These are phyloP conservation scores for Elgonia sp. DNA, from an alignment of 2,888 invertebrate species.

Conservation along the genomic window DNA sequence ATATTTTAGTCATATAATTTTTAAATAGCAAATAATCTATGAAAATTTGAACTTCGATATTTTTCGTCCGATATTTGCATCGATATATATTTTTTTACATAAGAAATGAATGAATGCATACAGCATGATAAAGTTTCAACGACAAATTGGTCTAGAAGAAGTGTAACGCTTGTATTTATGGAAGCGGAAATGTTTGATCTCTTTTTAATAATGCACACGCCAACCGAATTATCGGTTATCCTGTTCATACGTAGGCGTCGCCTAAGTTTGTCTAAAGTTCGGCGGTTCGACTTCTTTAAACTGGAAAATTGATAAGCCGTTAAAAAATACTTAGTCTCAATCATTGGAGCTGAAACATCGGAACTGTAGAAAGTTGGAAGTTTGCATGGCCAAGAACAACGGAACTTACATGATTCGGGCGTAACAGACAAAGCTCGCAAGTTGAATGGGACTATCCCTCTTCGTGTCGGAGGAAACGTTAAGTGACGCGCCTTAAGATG, in stretches of 20 bases:
- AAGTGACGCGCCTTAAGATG: constrained; percentile 73
- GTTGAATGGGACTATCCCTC: constrained; percentile 71
- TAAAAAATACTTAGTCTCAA: constrained; percentile 61
- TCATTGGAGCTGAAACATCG: constrained; percentile 56
- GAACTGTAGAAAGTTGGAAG: constrained; percentile 55
- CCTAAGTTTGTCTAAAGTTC: background rate
- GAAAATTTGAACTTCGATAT: too few relatives aligned
- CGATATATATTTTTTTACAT: too few relatives aligned
- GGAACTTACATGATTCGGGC: constrained; percentile 74
- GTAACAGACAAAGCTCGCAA: constrained; percentile 65
- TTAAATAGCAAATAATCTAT: too few relatives aligned
- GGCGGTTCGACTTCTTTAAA: background rate
- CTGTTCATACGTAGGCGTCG: background rate
- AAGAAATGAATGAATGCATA: constrained; percentile 34
- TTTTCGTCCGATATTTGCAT: too few relatives aligned
- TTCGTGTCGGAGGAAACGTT: constrained; percentile 69
- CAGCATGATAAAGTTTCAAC: constrained; percentile 47
- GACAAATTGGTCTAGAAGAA: constrained; percentile 49
- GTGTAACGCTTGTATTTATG: constrained; percentile 36
- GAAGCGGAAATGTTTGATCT: constrained; percentile 37
- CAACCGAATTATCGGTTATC: constrained; percentile 15
- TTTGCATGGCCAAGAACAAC: constrained; percentile 55
- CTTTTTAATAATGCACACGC: constrained; percentile 36
- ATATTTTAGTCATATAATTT: too few relatives aligned
- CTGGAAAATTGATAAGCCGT: constrained; percentile 54